Evolutionary conservation across 2,888 invertebrate species (phyloP).

Genomic region (Nasonia oneida): DNA sequence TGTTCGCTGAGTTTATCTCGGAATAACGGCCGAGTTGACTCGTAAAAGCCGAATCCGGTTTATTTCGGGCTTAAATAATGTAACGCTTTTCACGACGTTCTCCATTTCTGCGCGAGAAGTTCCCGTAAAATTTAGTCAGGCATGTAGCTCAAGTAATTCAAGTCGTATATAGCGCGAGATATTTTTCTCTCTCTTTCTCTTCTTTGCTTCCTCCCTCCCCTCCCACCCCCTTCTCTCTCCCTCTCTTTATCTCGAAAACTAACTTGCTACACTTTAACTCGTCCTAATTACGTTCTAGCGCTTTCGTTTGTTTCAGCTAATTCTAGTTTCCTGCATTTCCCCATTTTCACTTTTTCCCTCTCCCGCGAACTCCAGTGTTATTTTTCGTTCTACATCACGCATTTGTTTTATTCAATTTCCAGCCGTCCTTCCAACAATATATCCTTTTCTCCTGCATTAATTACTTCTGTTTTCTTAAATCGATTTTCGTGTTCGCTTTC

Average conservation of each 20-base stretch:
- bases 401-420: not conserved
- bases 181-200: not conserved
- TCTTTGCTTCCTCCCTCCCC: not conserved
- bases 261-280: conserved; percentile 30
- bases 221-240: not conserved
- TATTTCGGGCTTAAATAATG: not conserved
- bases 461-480: not conserved
- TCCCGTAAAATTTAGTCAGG: not conserved
- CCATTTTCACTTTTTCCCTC: not conserved
- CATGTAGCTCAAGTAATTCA: conserved; percentile 2
- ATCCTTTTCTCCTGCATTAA: not conserved
- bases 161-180: not conserved
- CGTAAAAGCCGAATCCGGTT: not conserved
- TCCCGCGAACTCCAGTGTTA: not conserved
- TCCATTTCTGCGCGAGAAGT: not conserved
- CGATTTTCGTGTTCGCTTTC: not conserved
- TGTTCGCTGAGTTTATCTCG: not conserved
- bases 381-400: not conserved
- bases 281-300: conserved; percentile 35
- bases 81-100: not conserved
- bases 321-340: conserved; percentile 20
- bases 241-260: conserved; percentile 4
- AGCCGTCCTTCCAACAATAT: not conserved
- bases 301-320: conserved; percentile 38
- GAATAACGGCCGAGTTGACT: not conserved